Base-by-base conservation (phyloP, 2,113 vertebrate genomes). In the Phyllostomus hastatus region DNA sequence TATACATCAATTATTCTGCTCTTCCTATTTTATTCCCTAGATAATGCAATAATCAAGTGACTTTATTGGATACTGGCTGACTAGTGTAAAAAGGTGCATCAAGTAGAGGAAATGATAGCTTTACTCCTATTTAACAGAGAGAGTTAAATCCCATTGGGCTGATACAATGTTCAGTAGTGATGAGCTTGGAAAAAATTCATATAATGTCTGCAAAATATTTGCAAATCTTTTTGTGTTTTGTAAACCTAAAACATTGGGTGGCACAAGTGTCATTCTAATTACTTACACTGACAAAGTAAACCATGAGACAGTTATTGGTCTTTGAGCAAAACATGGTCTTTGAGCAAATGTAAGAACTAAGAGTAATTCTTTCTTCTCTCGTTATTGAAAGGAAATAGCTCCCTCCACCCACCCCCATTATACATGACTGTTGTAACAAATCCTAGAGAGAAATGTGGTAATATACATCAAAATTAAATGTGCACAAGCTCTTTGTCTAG, bases 1-100 rank as follows among this genome's bases (percentile, higher is more conserved):
- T 54, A 7, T 85, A 0, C 73, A 86, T 79, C n/a, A 72, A 11
- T 82, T 96, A 33, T 78, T 72, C 15, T 88, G 14, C 1, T 92
- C 52, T 76, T 91, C 35, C 73, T 84, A 81, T 61, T 94, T 93
- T 10, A 92, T 75, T 70, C 94, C 50, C 31, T 28, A 96, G 76
- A 90, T 41, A 90, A 80, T 38, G 5, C n/a, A 79, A 70, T 85
- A 54, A 86, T 76, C 38, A 87, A 76, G 1, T 38, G 20, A 73
- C 26, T 76, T 33, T 35, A 79, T 12, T 82, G 54, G 61, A 83
- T 31, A 5, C 17, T 96, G 61, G 7, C 17, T 96, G 52, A n/a
- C 70, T 72, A 92, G 87, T 64, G 52, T 38, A 46, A 85, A 93
- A 64, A 76, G 26, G 31, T 61, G 22, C 43, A 66, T 26, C 7